These are phyloP conservation scores for Hyaena hyaena DNA, from an alignment of 2,113 vertebrate genomes.

Conservation along the genomic window DNA sequence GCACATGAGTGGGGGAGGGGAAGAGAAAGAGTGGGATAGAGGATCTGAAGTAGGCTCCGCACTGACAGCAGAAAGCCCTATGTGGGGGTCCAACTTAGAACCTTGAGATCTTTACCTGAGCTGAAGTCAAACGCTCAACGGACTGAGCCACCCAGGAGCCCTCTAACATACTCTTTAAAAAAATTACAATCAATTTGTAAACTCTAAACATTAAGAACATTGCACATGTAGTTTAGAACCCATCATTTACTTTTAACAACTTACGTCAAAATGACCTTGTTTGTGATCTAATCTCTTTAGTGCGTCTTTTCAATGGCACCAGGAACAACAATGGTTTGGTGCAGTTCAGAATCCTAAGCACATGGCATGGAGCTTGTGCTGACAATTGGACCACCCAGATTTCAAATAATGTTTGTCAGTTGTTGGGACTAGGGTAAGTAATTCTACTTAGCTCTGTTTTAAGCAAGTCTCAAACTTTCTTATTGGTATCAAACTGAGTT, in stretches of 20 bases:
- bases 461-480: neutral
- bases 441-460: conserved; percentile 1
- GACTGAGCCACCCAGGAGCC: too few relatives aligned
- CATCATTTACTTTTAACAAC: neutral
- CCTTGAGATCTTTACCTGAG: too few relatives aligned
- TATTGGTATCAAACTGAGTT: neutral
- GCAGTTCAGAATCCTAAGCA: conserved; percentile 81
- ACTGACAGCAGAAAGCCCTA: too few relatives aligned
- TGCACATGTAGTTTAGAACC: neutral
- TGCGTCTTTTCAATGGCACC: conserved; percentile 84
- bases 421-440: conserved; percentile 91
- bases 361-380: conserved; percentile 84
- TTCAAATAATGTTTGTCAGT: conserved; percentile 88
- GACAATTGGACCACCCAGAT: conserved; percentile 87
- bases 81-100: too few relatives aligned
- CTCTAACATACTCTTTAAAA: neutral
- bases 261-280: neutral
- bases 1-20: too few relatives aligned
- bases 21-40: too few relatives aligned
- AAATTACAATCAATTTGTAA: neutral
- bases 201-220: neutral
- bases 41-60: too few relatives aligned
- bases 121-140: too few relatives aligned
- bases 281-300: conserved; percentile 74
- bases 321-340: conserved; percentile 80